Percentiles rank a stretch among this genome's conserved stretches.
Conservation (phyloP, 2,888 invertebrate species). For the Abscondita cerata region DNA sequence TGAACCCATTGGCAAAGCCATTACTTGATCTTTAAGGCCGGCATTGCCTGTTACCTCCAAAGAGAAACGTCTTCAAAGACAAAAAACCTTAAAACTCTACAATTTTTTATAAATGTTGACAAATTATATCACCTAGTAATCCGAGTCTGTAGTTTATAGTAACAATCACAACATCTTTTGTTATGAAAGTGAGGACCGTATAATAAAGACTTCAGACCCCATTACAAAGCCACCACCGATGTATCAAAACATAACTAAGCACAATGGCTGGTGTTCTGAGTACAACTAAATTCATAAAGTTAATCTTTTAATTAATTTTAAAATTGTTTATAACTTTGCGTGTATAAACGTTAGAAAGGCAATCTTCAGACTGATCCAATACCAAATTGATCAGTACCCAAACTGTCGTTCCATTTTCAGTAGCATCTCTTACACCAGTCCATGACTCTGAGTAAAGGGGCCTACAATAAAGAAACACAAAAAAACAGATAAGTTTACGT, state of each 20-base stretch:
- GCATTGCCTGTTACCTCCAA: slow-evolving; percentile 63
- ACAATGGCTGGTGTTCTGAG: slow-evolving; percentile 29
- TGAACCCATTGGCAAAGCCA: slow-evolving; percentile 63
- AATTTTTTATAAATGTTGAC: not conserved
- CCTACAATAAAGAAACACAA: slow-evolving; percentile 39
- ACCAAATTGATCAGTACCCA: slow-evolving; percentile 52
- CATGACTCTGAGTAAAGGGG: slow-evolving; percentile 54
- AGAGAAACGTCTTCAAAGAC: slow-evolving; percentile 58
- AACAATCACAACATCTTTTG: slow-evolving; percentile 54
- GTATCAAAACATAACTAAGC: slow-evolving; percentile 58
- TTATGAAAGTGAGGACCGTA: slow-evolving; percentile 54
- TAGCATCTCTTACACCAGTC: slow-evolving; percentile 52
- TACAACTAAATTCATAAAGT: slow-evolving; percentile 20
- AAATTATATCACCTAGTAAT: slow-evolving; percentile 47
- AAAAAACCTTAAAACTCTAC: slow-evolving; percentile 57
- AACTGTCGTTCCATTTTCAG: slow-evolving; percentile 48
- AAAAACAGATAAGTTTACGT: too few species aligned
- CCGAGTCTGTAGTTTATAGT: slow-evolving; percentile 55
- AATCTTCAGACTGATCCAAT: slow-evolving; percentile 61
- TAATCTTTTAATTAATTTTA: not conserved
- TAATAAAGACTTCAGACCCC: slow-evolving; percentile 50
- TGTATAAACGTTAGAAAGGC: slow-evolving; percentile 61
- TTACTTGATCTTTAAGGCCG: slow-evolving; percentile 62
- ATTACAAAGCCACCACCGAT: slow-evolving; percentile 55
- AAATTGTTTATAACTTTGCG: slow-evolving; percentile 45